Base-by-base conservation (phyloP, 2,888 invertebrate species). In the Tetranychus piercei region DNA sequence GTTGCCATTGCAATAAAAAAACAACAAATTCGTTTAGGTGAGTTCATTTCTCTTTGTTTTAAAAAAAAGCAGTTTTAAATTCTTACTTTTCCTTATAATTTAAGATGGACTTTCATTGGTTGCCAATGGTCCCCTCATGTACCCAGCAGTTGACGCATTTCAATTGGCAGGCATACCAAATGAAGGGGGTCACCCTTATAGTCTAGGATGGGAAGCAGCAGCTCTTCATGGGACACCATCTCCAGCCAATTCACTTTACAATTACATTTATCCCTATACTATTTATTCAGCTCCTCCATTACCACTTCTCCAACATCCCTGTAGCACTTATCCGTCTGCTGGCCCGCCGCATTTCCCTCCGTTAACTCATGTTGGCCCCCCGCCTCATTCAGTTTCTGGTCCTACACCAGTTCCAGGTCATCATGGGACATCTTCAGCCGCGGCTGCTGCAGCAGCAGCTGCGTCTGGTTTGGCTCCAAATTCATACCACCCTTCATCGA, bases 1-100 rank as follows among this genome's bases (percentile, higher is more conserved):
- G 90, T 92, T 82, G 91, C 91, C 66, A 90, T 90, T 78, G 91
- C 91, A 78, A 89, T 92, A 77, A 89, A 90, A 81, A 91, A 91
- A 83, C 90, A 91, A 55, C 55, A 55, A 55, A 55, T 55, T 55
- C 55, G 55, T 55, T 55, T 55, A 55, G 55, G 55, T 55, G 15
- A 55, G 15, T 55, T 7, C 6, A 55, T 55, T 55, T 7, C 55
- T 15, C 7, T 15, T 55, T 0, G 15, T 55, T 55, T n/a, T n/a
- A n/a, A 5, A 4, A 34, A 34, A 34, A 34, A 34, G 34, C 34
- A 34, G 34, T 55, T 55, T 55, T 55, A 55, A 15, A 55, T 15
- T 6, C 55, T 55, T 15, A 9, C 15, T 55, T 55, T 55, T 55
- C 55, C 55, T 55, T 55, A 15, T 55, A 6, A 15, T 15, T 55